Evolutionary conservation across 2,888 invertebrate genomes (phyloP).

Genomic region (Agelastica alni): DNA sequence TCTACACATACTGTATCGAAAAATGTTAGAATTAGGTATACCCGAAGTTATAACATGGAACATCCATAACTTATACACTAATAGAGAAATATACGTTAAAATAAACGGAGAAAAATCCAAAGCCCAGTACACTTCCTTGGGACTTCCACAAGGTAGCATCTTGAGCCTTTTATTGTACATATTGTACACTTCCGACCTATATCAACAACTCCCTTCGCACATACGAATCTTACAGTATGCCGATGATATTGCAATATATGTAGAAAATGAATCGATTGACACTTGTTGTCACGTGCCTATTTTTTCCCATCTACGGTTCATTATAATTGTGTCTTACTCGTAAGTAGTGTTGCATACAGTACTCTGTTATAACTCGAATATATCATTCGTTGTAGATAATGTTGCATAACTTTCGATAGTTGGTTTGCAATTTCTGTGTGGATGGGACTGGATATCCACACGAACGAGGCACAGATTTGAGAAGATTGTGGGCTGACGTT

Average conservation of each 20-base stretch:
- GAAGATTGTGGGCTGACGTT: too few relatives aligned
- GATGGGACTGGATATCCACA: too few relatives aligned
- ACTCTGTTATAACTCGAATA: too few relatives aligned
- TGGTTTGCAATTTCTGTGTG: too few relatives aligned
- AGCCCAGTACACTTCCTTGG: not conserved
- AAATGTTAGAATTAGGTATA: slow-evolving; percentile 6
- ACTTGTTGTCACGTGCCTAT: too few relatives aligned
- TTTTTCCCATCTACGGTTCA: too few relatives aligned
- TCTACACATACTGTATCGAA: not conserved
- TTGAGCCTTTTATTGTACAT: not conserved
- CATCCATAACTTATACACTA: not conserved
- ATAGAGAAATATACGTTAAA: not conserved
- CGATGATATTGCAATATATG: not conserved
- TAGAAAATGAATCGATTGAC: not conserved
- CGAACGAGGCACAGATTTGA: too few relatives aligned
- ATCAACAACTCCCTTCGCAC: not conserved
- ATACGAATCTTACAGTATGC: not conserved
- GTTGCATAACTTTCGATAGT: too few relatives aligned
- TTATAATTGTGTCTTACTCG: too few relatives aligned
- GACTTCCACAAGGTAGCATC: slow-evolving; percentile 1
- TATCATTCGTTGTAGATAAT: too few relatives aligned
- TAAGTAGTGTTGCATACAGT: too few relatives aligned
- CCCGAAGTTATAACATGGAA: not conserved
- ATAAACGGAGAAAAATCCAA: not conserved
- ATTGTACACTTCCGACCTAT: not conserved